Evolutionary conservation across 2,797 vertebrate genomes (phyloP), one percentile per base, ranked within the genome.

Genomic region (Hippocampus kuda): DNA sequence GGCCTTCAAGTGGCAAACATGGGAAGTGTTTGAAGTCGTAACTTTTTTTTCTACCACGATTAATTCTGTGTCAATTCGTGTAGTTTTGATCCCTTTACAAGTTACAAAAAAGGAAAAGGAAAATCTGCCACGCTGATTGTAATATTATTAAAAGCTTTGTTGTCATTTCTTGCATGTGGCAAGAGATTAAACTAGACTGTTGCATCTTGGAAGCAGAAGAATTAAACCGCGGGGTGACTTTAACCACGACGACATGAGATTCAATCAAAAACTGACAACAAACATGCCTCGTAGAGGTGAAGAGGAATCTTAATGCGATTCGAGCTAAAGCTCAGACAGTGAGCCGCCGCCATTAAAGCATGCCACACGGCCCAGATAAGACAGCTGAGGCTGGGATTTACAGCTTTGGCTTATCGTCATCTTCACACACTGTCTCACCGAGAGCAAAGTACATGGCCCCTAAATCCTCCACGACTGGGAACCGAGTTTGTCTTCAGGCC

Each of bases 381-480:
- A 88, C 88, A 88, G 89, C 90, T 91, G 89, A 91, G 88, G 89
- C 89, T 86, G 85, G 90, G 90, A 91, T 91, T 92, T 91, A 91
- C 71, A 79, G 89, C 90, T 91, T 89, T 87, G 89, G 89, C 88
- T 91, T 91, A 91, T 91, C 89, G 83, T 88, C 89, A 90, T 91
- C 90, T 91, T 91, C 88, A 90, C 89, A 89, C 91, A 85, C 89
- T 80, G 89, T 89, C 84, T 88, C 88, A 84, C 88, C 83, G 67
- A 86, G 85, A 81, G 85, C 87, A 85, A 76, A 77, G 83, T 86
- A 88, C 87, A 82, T 70, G 69, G 79, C 84, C 79, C 74, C 81
- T 80, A 87, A 91, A 91, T 90, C 89, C 88, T 76, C 77, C 80
- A 79, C 74, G 81, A 89, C 87, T 81, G 81, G 74, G 81, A 88